Evolutionary conservation across 1,140 invertebrate genomes (phyloP), one percentile per base, ranked within the genome.

Genomic region (Drosophila santomea): DNA sequence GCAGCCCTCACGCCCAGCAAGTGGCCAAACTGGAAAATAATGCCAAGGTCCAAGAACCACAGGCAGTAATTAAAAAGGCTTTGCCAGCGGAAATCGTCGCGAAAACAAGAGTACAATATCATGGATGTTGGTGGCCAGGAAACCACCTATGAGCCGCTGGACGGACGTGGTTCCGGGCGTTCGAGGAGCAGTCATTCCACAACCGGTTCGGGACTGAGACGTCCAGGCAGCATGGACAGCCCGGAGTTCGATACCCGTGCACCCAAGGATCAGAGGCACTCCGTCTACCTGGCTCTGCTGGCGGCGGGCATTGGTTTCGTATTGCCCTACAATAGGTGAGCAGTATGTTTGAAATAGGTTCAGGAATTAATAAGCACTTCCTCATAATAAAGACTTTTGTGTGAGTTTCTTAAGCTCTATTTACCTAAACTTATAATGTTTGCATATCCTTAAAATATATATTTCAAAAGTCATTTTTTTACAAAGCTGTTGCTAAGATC

Each of bases 231-330:
- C 55, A 91, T 91, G 58, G 91, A 92, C 41, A 92, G 92, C 72
- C 92, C 92, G 12, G 91, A 92, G 45, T 80, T 75, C 39, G 91
- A 92, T 58, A 74, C 77, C 20, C 76, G 85, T n/a, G 76, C 84
- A 8, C 96, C 96, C 10, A 94, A 95, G 60, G 96, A 97, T 93
- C 94, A 95, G 78, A 96, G 95, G 91, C 96, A 96, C 91, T 94
- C 95, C 20, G 95, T 98, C 52, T 98, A 97, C 89, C 90, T 97
- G 52, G 95, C 96, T 0, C 94, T 98, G 43, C 93, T 98, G 6
- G 93, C 97, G 28, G 97, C 97, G 39, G 97, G 97, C n/a, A 95
- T 96, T 72, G 97, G 97, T 17, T 98, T 98, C 88, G 94, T 98
- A 11, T 93, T 98, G 32, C 97, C 97, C 1, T 98, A 98, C 92